Evolutionary conservation across 2,113 vertebrate genomes (phyloP).

Genomic region (Danio rerio): DNA sequence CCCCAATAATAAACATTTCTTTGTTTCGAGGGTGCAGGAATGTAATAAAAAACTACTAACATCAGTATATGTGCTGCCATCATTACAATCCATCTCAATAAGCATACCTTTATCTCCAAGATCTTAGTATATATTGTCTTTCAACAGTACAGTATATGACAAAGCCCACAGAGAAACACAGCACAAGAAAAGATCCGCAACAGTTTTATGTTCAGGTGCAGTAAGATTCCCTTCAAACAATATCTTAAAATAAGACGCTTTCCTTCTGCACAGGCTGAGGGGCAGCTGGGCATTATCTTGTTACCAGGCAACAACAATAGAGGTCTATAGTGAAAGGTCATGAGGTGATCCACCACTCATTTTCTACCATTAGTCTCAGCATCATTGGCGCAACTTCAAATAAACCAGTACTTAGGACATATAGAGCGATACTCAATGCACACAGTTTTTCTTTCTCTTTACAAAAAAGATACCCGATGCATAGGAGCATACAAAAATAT

Average conservation of each 20-base stretch:
- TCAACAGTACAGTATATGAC: background rate
- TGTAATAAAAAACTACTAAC: background rate
- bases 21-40: background rate
- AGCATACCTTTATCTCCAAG: slow-evolving; percentile 23
- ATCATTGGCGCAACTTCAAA: slow-evolving; percentile 48
- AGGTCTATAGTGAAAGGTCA: slow-evolving; percentile 65
- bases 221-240: slow-evolving; percentile 64
- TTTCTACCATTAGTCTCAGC: slow-evolving; percentile 66
- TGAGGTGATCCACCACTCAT: slow-evolving; percentile 62
- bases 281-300: slow-evolving; percentile 74
- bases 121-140: slow-evolving; percentile 26
- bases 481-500: slow-evolving; percentile 14
- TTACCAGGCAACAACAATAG: slow-evolving; percentile 71
- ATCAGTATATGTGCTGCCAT: slow-evolving; percentile 7
- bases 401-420: slow-evolving; percentile 30
- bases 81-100: background rate
- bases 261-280: slow-evolving; percentile 62
- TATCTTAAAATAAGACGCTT: slow-evolving; percentile 47
- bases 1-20: background rate
- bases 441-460: background rate
- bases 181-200: background rate
- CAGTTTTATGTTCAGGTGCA: background rate
- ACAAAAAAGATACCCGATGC: background rate
- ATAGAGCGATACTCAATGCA: background rate
- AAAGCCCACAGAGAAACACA: background rate